Percentiles rank a stretch among this genome's conserved stretches.
phyloP scores from a whole-genome alignment of 2,113 vertebrate species.

The Pelmatolapia mariae region DNA sequence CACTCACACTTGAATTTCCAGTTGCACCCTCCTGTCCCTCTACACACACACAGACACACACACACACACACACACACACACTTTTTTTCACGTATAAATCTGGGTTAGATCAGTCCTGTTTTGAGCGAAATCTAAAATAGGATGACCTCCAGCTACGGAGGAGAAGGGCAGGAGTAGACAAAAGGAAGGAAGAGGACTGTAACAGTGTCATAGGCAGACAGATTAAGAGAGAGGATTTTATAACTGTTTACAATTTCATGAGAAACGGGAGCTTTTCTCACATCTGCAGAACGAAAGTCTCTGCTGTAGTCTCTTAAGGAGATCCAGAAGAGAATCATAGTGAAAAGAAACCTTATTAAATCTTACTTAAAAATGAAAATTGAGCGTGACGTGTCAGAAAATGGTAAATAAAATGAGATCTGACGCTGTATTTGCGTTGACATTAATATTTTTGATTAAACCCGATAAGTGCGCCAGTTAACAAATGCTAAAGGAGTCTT shows the following conservation, averaged over 20 bases:
- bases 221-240: not conserved
- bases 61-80: not conserved
- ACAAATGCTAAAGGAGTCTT: not conserved
- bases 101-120: constrained; percentile 64
- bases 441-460: not conserved
- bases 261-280: not conserved
- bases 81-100: constrained; percentile 45
- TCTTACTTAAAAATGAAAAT: not conserved
- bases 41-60: not conserved
- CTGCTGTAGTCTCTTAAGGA: not conserved
- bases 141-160: constrained; percentile 52
- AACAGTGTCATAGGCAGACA: not conserved
- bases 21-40: not conserved
- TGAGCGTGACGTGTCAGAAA: not conserved
- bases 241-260: not conserved
- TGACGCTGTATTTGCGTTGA: not conserved
- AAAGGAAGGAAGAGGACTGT: constrained; percentile 5
- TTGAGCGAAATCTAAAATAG: constrained; percentile 67
- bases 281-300: not conserved
- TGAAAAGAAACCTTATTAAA: not conserved
- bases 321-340: not conserved
- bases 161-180: constrained; percentile 41
- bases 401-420: not conserved
- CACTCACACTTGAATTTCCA: constrained; percentile 32
- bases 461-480: not conserved